These are phyloP conservation scores for Ips nitidus DNA, from an alignment of 1,140 invertebrate species.

Conservation along the genomic window DNA sequence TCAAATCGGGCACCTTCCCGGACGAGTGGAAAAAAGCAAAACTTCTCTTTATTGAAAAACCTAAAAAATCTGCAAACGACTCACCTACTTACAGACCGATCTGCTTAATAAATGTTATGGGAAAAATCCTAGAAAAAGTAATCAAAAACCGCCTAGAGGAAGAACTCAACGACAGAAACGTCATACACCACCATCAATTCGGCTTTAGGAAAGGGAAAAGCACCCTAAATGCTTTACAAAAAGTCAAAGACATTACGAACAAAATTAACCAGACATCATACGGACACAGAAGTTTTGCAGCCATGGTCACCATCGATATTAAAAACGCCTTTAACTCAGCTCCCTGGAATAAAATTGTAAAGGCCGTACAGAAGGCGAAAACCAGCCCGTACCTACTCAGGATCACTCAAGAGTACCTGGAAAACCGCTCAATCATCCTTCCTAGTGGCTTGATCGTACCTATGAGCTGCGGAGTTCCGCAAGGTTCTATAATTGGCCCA, in stretches of 20 bases:
- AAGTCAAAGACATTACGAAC: not conserved
- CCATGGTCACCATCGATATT: not conserved
- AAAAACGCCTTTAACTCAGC: too few species aligned
- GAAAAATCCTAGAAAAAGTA: slow-evolving; percentile 11
- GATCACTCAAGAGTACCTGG: not conserved
- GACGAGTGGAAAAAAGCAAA: not conserved
- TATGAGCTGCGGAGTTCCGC: slow-evolving; percentile 35
- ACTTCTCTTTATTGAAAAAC: not conserved
- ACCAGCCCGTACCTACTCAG: not conserved
- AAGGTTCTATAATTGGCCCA: slow-evolving; percentile 46
- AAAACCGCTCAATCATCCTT: not conserved
- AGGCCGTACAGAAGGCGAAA: not conserved
- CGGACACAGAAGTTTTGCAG: not conserved
- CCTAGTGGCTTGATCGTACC: not conserved
- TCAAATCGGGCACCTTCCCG: not conserved
- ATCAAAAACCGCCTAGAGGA: slow-evolving; percentile 23
- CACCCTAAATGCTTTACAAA: not conserved
- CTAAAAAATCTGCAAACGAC: not conserved
- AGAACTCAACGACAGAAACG: slow-evolving; percentile 6
- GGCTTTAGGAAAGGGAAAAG: not conserved
- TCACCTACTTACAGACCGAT: slow-evolving; percentile 5
- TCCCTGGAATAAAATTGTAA: not conserved
- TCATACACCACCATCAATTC: not conserved
- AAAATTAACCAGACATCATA: not conserved
- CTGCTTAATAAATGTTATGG: slow-evolving; percentile 6